These are phyloP conservation scores for Dioctria linearis DNA, from an alignment of 2,888 invertebrate genomes.

Conservation along the genomic window DNA sequence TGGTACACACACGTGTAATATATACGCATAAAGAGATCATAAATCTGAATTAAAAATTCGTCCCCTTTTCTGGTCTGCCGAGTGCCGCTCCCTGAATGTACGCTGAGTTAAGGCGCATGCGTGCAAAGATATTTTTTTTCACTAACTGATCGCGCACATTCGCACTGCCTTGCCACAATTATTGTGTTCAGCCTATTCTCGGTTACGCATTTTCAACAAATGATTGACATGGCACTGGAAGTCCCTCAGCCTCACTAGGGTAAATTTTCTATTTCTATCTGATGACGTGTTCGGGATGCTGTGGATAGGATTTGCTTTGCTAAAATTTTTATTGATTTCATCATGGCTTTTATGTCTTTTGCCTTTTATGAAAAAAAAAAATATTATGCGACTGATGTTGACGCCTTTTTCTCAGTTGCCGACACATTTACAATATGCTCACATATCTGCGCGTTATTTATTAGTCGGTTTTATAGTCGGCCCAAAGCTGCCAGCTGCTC, in stretches of 20 bases:
- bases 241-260: neutral
- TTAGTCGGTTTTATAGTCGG: conserved; percentile 9
- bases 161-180: no score
- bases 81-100: neutral
- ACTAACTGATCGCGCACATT: no score
- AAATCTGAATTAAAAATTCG: conserved; percentile 56
- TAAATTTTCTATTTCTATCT: neutral
- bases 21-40: conserved; percentile 54
- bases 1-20: conserved; percentile 11
- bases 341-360: conserved; percentile 34
- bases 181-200: no score
- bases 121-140: no score
- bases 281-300: neutral
- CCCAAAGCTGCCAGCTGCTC: conserved; percentile 15
- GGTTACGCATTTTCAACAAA: no score
- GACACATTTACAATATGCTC: conserved; percentile 1
- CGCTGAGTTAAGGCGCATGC: neutral
- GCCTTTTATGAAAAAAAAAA: neutral
- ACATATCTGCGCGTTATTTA: conserved; percentile 9
- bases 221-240: no score
- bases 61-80: conserved; percentile 12
- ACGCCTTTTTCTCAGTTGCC: conserved; percentile 7
- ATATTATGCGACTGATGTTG: neutral
- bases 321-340: conserved; percentile 33
- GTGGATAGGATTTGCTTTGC: conserved; percentile 6